phyloP scores from a whole-genome alignment of 2,113 vertebrate genomes.

The Harpagus bidentatus region DNA sequence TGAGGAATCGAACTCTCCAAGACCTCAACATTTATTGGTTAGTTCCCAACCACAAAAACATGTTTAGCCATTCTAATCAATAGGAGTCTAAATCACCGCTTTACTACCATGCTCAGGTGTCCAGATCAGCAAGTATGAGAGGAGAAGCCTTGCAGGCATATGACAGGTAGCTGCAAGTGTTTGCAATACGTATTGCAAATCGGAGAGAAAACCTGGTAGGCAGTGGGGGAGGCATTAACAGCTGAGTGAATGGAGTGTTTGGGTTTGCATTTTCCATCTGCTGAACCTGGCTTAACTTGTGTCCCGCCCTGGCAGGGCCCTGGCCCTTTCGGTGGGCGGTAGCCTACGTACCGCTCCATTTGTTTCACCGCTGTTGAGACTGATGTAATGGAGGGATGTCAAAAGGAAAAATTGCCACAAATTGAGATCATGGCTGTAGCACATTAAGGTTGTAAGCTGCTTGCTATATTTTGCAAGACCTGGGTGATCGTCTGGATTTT shows the following conservation, averaged over 20 bases:
- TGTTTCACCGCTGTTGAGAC: neutral
- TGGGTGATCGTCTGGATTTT: neutral
- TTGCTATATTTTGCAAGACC: neutral
- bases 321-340: fast-evolving
- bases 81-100: neutral
- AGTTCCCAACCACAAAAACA: neutral
- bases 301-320: neutral
- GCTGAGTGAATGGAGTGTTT: neutral
- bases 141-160: neutral
- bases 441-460: neutral
- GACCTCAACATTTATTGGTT: neutral
- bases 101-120: neutral
- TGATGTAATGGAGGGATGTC: neutral
- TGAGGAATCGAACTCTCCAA: neutral
- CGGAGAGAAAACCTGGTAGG: neutral
- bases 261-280: neutral
- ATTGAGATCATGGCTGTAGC: neutral
- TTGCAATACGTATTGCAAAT: neutral
- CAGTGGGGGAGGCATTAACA: neutral
- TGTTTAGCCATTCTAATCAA: neutral
- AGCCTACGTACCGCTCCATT: fast-evolving
- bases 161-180: neutral
- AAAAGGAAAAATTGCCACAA: neutral
- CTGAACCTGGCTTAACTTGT: neutral
- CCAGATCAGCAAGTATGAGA: neutral